Conservation (phyloP, 2,113 vertebrate species). For the Pongo pygmaeus region DNA sequence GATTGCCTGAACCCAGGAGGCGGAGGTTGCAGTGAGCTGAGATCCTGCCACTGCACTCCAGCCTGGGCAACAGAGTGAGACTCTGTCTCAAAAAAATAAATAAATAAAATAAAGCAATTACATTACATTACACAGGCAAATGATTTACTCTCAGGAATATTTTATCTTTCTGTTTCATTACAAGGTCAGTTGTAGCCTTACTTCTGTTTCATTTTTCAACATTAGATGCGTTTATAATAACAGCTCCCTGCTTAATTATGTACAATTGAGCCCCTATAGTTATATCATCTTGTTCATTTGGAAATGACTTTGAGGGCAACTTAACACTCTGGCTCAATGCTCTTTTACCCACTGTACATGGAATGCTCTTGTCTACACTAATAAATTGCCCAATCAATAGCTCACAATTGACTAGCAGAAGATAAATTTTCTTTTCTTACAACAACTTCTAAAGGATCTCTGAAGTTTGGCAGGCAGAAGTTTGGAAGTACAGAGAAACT, state of each 20-base stretch:
- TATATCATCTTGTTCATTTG: not conserved
- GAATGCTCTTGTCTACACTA: not conserved
- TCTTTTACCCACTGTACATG: not conserved
- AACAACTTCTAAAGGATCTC: not conserved
- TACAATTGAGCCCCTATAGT: not conserved
- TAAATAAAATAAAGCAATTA: too few relatives aligned
- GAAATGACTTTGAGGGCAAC: slow-evolving; percentile 2
- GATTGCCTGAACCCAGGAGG: too few relatives aligned
- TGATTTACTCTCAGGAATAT: slow-evolving; percentile 56
- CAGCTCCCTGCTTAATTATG: slow-evolving; percentile 43
- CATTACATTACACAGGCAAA: slow-evolving; percentile 65
- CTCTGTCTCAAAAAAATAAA: too few relatives aligned
- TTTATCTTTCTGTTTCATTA: slow-evolving; percentile 46
- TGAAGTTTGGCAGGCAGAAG: not conserved
- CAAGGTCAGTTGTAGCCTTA: slow-evolving; percentile 63
- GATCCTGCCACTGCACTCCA: too few relatives aligned
- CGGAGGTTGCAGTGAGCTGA: too few relatives aligned
- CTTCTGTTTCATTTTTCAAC: slow-evolving; percentile 55
- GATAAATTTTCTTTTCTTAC: not conserved
- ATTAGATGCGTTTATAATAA: slow-evolving; percentile 34
- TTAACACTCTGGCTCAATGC: not conserved
- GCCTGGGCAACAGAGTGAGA: too few relatives aligned
- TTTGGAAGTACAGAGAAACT: not conserved
- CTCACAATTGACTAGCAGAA: not conserved
- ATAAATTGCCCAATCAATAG: not conserved